phyloP scores from a whole-genome alignment of 2,888 invertebrate species.

The Euproctis similis region DNA sequence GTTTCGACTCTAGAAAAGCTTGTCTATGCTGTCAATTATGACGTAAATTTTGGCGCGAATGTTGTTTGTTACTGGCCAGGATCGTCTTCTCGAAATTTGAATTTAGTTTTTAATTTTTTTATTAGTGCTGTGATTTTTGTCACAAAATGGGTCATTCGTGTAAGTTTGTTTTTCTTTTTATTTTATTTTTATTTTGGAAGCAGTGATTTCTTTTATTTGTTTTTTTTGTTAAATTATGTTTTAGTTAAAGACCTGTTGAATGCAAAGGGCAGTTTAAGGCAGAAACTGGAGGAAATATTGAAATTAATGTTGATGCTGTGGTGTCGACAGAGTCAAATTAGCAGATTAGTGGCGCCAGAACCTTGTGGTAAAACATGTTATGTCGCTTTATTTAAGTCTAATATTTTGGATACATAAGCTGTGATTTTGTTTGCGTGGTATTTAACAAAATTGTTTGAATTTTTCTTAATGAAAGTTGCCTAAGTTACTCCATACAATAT shows the following conservation, averaged over 20 bases:
- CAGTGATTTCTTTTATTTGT: slow-evolving; percentile 5
- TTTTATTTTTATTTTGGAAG: background rate
- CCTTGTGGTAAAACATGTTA: slow-evolving; percentile 77
- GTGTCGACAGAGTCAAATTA: slow-evolving; percentile 85
- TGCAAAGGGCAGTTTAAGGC: slow-evolving; percentile 57
- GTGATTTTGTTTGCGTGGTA: too few relatives aligned
- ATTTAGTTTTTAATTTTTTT: slow-evolving; percentile 10
- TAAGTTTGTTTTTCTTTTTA: slow-evolving; percentile 35
- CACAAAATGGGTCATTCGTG: slow-evolving; percentile 58
- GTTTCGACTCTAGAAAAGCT: too few relatives aligned
- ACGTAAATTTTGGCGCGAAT: slow-evolving; percentile 39
- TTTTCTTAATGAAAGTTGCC: too few relatives aligned
- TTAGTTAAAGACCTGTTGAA: slow-evolving; percentile 57
- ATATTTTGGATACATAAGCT: too few relatives aligned
- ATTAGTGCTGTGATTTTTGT: too few relatives aligned
- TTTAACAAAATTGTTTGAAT: too few relatives aligned
- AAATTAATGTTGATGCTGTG: slow-evolving; percentile 88
- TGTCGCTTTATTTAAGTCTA: too few relatives aligned
- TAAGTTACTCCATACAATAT: too few relatives aligned
- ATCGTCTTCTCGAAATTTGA: slow-evolving; percentile 32
- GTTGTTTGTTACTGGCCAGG: too few relatives aligned
- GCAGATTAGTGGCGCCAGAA: slow-evolving; percentile 78
- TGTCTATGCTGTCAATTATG: slow-evolving; percentile 30
- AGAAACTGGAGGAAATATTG: slow-evolving; percentile 85
- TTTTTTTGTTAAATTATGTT: slow-evolving; percentile 32